Percentiles rank a stretch among this genome's conserved stretches.
These are phyloP conservation scores for Glareola pratincola DNA, from an alignment of 2,113 vertebrate genomes.

Conservation along the genomic window DNA sequence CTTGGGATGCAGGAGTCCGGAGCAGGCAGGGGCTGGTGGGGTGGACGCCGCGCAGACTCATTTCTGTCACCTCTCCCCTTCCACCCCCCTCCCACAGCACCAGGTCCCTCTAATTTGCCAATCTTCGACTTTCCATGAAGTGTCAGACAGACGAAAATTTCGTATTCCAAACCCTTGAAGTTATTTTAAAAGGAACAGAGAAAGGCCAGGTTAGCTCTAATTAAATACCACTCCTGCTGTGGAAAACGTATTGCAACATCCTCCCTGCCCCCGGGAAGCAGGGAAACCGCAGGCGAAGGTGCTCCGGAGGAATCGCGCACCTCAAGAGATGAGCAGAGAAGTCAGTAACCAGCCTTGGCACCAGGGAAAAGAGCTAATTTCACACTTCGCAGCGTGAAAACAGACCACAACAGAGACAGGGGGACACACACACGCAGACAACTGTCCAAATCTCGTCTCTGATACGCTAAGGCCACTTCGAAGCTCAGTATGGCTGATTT, in stretches of 20 bases:
- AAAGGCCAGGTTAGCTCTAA: neutral
- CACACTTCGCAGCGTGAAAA: neutral
- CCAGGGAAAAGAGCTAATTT: neutral
- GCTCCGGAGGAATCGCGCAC: neutral
- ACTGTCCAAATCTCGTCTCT: neutral
- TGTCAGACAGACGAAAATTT: neutral
- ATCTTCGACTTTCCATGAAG: neutral
- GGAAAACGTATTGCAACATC: neutral
- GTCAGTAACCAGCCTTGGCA: neutral
- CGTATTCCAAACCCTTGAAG: neutral
- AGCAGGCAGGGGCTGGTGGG: neutral
- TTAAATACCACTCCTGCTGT: neutral
- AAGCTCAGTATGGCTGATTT: neutral
- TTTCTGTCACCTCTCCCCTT: neutral
- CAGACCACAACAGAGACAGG: neutral
- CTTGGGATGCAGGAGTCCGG: fast-evolving
- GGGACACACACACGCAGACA: neutral
- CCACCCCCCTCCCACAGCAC: neutral
- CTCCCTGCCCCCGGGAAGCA: neutral
- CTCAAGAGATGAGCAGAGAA: neutral
- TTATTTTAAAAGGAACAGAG: neutral
- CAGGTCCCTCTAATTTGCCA: neutral
- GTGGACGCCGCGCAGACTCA: fast-evolving
- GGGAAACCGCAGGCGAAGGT: neutral
- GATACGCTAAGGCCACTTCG: neutral